Evolutionary conservation across 2,888 invertebrate species (phyloP), one percentile per base, ranked within the genome.

Genomic region (Drosophila aldrichi): DNA sequence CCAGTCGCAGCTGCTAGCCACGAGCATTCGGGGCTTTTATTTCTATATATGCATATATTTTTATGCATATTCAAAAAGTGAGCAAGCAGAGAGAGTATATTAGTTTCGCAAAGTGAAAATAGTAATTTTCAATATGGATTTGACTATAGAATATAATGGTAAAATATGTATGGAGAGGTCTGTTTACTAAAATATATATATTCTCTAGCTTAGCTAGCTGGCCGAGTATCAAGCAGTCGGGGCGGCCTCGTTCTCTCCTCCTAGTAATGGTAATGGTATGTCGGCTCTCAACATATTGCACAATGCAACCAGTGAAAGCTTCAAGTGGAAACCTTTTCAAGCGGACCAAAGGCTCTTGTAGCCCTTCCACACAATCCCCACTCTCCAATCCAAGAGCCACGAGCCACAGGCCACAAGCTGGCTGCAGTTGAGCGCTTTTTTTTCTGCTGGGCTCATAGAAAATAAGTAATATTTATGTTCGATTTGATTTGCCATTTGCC

Each of bases 191-290:
- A 22, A 22, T 22, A 2, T 22, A 22, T 2, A 22, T 22, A 5
- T 14, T 16, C 38, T n/a, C n/a, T 8, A 0, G n/a, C 8, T 12
- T 10, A 18, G 25, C 29, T 25, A 5, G 7, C 5, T 10, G 10
- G 12, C 1, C n/a, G 9, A 5, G 51, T 22, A 38, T 38, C 10
- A 22, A 10, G 36, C 38, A 16, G 22, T n/a, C 38, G 16, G 22
- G 22, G 5, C 14, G 8, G 51, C 51, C 36, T 5, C 36, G 14
- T 22, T 20, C 3, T 22, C 10, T 0, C 22, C 36, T 3, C 34
- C 2, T 65, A 74, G 72, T 60, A 82, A 79, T 79, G 82, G 66
- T 65, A 68, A 32, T 54, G 60, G 38, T 55, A 56, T 49, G 48
- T 38, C n/a, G 57, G 40, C 57, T 40, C 38, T 56, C 58, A 44